Conservation (phyloP, 2,888 invertebrate genomes). For the Chrysotoxum bicinctum region DNA sequence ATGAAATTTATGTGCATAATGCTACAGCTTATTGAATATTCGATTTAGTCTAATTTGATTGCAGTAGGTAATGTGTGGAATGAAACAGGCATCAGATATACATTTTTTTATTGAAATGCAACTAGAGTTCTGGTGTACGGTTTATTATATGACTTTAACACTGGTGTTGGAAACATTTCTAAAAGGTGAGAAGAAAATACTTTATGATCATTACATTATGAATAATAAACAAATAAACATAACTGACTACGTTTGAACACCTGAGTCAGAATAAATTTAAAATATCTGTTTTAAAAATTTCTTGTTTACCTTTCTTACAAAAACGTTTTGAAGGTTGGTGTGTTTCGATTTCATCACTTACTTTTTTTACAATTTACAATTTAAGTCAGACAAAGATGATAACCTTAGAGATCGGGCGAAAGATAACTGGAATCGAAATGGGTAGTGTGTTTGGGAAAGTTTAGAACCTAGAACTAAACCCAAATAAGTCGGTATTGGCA, state of each 20-base stretch:
- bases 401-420: not conserved
- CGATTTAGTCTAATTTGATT: conserved; percentile 31
- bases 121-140: not conserved
- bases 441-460: not conserved
- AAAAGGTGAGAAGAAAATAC: conserved; percentile 6
- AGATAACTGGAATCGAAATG: not conserved
- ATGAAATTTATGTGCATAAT: conserved; percentile 20
- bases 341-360: not conserved
- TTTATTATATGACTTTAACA: not conserved
- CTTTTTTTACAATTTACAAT: not conserved
- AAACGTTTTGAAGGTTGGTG: not conserved
- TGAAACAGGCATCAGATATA: not conserved
- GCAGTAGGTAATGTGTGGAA: conserved; percentile 4
- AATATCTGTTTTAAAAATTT: not conserved
- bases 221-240: conserved; percentile 11
- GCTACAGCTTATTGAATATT: conserved; percentile 14
- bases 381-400: not conserved
- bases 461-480: too few species aligned
- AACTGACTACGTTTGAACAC: not conserved
- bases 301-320: not conserved
- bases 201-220: not conserved
- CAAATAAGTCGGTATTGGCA: too few species aligned
- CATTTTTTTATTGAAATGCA: conserved; percentile 8
- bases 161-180: not conserved
- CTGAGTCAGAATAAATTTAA: not conserved